A percentile compares a stretch with the other conserved stretches of the same genome.
These are phyloP conservation scores for Phycodurus eques DNA, from an alignment of 2,113 vertebrate species.

Conservation along the genomic window DNA sequence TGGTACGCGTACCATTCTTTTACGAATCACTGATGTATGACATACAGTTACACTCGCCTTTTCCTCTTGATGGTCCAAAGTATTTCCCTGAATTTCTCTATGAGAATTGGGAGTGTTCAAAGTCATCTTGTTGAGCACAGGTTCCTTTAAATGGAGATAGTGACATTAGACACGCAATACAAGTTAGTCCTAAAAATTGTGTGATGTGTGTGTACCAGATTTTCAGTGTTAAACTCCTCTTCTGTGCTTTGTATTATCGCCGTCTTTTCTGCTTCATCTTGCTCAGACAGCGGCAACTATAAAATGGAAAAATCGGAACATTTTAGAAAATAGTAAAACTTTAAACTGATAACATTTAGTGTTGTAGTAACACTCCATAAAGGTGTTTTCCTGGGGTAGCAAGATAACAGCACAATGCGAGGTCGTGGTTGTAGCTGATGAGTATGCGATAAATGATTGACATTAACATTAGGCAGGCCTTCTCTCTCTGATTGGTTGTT, in stretches of 20 bases:
- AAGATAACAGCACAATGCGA: too few species aligned
- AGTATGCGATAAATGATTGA: too few species aligned
- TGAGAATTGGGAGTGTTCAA: constrained; percentile 20
- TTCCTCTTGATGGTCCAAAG: constrained; percentile 5
- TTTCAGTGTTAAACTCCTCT: constrained; percentile 28
- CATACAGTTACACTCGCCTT: constrained; percentile 16
- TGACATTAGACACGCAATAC: neutral
- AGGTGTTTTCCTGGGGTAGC: too few species aligned
- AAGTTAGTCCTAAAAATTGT: neutral
- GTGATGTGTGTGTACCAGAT: constrained; percentile 33
- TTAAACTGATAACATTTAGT: too few species aligned
- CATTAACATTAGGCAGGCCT: too few species aligned
- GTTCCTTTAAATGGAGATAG: constrained; percentile 31
- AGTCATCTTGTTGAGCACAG: constrained; percentile 17
- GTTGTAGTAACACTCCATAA: too few species aligned
- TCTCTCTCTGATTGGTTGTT: too few species aligned
- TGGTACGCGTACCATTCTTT: neutral
- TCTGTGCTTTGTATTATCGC: constrained; percentile 4
- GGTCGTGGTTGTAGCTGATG: too few species aligned
- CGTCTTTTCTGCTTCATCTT: constrained; percentile 2
- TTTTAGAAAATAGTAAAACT: too few species aligned
- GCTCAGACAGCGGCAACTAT: constrained; percentile 23
- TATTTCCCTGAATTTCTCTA: constrained; percentile 2
- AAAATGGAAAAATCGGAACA: neutral
- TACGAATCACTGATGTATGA: too few species aligned